Percentiles rank a stretch among this genome's conserved stretches.
Evolutionary conservation across 1,140 invertebrate genomes (phyloP).

Genomic region (Spodoptera litura): DNA sequence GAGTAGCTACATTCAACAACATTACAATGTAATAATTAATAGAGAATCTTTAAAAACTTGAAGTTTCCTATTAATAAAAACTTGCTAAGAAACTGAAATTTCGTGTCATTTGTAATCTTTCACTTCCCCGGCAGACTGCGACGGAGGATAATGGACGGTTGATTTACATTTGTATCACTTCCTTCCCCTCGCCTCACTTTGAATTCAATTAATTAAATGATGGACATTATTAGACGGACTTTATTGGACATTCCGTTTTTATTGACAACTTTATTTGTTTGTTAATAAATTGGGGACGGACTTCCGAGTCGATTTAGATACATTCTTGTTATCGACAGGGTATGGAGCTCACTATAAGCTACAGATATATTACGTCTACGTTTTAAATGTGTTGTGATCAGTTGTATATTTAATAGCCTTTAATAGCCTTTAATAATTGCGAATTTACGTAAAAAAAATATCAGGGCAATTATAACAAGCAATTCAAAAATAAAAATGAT

Average conservation of each 20-base stretch:
- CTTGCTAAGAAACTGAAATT: neutral
- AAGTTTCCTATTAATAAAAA: no score
- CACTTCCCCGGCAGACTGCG: neutral
- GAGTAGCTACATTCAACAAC: no score
- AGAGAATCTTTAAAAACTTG: no score
- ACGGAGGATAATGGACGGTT: slow-evolving; percentile 23
- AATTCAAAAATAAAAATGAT: neutral
- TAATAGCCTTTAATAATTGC: no score
- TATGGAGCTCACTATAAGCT: neutral
- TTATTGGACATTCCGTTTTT: slow-evolving; percentile 22
- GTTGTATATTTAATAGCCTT: no score
- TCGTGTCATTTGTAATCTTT: neutral
- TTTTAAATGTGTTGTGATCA: no score
- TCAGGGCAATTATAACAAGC: neutral
- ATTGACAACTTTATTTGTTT: slow-evolving; percentile 27
- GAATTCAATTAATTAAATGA: slow-evolving; percentile 42
- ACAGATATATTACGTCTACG: no score
- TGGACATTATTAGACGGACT: slow-evolving; percentile 27
- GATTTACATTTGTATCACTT: slow-evolving; percentile 41
- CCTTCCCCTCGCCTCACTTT: neutral
- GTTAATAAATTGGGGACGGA: slow-evolving; percentile 15
- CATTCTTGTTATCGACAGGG: neutral
- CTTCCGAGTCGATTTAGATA: neutral
- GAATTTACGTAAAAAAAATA: no score
- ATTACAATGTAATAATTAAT: no score